Conservation (phyloP, 2,113 vertebrate species). For the Perccottus glenii region DNA sequence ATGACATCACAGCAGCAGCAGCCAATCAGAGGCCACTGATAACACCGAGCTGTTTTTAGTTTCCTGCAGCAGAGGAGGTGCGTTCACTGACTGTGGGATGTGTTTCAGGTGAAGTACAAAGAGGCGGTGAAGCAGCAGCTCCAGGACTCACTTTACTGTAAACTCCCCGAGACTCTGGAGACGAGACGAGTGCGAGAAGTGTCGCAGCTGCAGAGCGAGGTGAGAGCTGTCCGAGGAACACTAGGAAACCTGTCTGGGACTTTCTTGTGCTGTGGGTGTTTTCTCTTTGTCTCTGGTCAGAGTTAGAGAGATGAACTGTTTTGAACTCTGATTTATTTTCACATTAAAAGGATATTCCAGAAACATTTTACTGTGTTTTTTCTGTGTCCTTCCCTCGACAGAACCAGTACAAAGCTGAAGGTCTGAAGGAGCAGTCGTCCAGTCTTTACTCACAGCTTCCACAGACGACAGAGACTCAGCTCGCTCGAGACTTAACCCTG, state of each 20-base stretch:
- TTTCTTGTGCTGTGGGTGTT: too few species aligned
- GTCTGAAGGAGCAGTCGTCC: slow-evolving; percentile 78
- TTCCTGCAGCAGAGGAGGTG: background rate
- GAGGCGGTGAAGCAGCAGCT: slow-evolving; percentile 80
- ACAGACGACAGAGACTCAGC: slow-evolving; percentile 85
- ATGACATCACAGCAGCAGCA: background rate
- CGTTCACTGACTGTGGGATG: slow-evolving; percentile 21
- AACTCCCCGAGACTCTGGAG: slow-evolving; percentile 89
- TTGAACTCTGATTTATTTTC: too few species aligned
- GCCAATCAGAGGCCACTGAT: background rate
- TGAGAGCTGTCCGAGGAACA: slow-evolving; percentile 61
- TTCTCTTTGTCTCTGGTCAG: background rate
- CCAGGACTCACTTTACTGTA: slow-evolving; percentile 82
- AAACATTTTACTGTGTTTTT: background rate
- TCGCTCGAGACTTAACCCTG: slow-evolving; percentile 78
- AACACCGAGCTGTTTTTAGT: background rate
- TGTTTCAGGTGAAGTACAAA: slow-evolving; percentile 87
- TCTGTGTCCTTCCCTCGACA: slow-evolving; percentile 6
- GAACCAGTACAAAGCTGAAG: slow-evolving; percentile 81
- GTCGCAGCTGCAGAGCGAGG: slow-evolving; percentile 86
- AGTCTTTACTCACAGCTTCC: slow-evolving; percentile 86
- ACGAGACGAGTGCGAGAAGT: slow-evolving; percentile 84
- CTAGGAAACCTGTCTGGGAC: too few species aligned
- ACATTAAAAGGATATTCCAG: too few species aligned
- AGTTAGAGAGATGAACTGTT: too few species aligned